Evolutionary conservation across 2,113 vertebrate genomes (phyloP).

Genomic region (pig (Sus scrofa)): T2T-Sscrofa CM000817.6:20516001-20516500

Average conservation of each 20-base stretch:
- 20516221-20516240: background rate
- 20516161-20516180: background rate
- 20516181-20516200: background rate
- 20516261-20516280: background rate
- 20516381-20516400: background rate
- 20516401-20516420: background rate
- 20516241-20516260: background rate
- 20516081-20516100: background rate
- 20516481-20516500: background rate
- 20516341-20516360: background rate
- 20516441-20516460: background rate
- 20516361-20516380: background rate
- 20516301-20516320: background rate
- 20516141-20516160: background rate
- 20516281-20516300: background rate
- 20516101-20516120: too few species aligned
- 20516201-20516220: background rate
- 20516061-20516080: background rate
- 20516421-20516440: background rate
- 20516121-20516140: background rate
- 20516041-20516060: too few species aligned
- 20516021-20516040: background rate
- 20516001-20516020: background rate
- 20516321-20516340: background rate
- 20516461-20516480: background rate